Conservation (phyloP, 2,113 vertebrate genomes). For the Elephantulus edwardii region DNA sequence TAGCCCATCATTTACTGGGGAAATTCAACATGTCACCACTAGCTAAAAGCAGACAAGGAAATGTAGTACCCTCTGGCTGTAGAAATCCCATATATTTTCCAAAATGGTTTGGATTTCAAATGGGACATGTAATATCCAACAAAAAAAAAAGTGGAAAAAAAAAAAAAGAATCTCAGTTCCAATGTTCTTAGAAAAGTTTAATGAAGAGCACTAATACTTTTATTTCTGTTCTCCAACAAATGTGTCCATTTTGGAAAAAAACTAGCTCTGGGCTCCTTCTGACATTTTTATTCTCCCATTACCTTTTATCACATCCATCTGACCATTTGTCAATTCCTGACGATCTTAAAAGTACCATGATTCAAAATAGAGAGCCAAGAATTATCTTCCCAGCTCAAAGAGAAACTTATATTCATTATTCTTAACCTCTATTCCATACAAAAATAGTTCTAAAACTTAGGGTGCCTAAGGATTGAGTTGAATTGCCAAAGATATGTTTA, state of each 20-base stretch:
- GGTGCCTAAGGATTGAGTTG: background rate
- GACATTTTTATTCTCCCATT: background rate
- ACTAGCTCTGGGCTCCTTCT: background rate
- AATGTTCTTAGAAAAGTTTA: background rate
- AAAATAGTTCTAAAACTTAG: background rate
- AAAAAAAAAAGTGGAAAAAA: background rate
- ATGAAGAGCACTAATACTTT: background rate
- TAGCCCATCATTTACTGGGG: background rate
- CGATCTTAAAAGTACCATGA: background rate
- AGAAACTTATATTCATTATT: background rate
- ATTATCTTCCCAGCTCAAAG: background rate
- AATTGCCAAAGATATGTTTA: background rate
- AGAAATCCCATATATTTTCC: background rate
- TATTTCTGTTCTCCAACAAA: background rate
- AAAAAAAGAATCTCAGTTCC: background rate
- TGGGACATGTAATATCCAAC: background rate
- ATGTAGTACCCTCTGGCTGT: fast-evolving
- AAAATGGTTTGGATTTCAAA: background rate
- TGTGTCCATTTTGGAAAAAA: background rate
- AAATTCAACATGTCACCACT: background rate
- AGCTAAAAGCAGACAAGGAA: background rate
- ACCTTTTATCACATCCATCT: background rate
- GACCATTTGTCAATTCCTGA: background rate
- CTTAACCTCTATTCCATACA: background rate
- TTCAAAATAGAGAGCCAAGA: background rate